These are phyloP conservation scores for Megalurothrips usitatus DNA, from an alignment of 2,888 invertebrate species.

Conservation along the genomic window DNA sequence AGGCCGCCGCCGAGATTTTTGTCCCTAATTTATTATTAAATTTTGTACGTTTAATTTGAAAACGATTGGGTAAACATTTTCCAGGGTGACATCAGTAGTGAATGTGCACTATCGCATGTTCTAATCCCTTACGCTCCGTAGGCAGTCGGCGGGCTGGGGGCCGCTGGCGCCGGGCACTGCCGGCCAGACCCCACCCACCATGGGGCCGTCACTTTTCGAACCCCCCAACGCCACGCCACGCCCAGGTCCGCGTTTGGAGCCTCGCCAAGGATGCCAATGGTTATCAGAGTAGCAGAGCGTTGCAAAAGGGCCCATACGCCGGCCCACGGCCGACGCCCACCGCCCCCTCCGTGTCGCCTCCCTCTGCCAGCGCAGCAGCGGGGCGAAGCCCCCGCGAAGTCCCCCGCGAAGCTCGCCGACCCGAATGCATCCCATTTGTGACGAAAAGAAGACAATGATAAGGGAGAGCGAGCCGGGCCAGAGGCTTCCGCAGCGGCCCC, in stretches of 20 bases:
- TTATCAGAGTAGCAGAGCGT: not conserved
- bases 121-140: no score
- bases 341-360: not conserved
- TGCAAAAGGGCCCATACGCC: not conserved
- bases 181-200: no score
- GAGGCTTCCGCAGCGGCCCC: no score
- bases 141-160: no score
- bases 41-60: no score
- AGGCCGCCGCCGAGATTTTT: not conserved
- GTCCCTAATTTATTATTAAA: no score
- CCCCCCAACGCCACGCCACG: not conserved
- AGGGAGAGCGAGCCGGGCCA: not conserved
- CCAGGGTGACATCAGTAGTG: no score
- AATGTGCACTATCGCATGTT: no score
- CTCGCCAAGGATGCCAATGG: not conserved
- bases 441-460: conserved; percentile 16
- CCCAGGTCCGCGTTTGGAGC: not conserved
- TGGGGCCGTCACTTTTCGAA: no score
- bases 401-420: not conserved
- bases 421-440: conserved; percentile 14
- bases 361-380: not conserved
- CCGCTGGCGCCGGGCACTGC: no score
- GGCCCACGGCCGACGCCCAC: not conserved
- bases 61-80: no score
- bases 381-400: not conserved